A percentile compares a stretch with the other conserved stretches of the same genome.
These are phyloP conservation scores for Phallusia fumigata DNA, from an alignment of 23 tunicate genomes.

Conservation along the genomic window DNA sequence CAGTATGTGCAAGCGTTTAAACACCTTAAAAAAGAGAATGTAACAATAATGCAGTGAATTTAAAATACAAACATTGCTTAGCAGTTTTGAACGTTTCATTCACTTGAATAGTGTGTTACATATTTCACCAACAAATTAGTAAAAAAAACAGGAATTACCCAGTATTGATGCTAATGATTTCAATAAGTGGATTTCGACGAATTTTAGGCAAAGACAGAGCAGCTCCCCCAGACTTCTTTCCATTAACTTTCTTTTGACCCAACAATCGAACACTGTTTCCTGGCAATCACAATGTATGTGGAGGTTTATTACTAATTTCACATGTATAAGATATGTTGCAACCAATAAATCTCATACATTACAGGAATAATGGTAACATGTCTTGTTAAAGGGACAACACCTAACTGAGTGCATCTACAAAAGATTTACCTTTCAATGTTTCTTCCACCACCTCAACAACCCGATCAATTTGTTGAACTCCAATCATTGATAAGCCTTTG, in stretches of 20 bases:
- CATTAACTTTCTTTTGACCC: slow-evolving; percentile 78
- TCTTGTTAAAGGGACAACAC: too few species aligned
- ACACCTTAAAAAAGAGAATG: slow-evolving; percentile 40
- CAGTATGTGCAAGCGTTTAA: slow-evolving; percentile 97
- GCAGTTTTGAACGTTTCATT: too few species aligned
- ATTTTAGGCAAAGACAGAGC: slow-evolving; percentile 84
- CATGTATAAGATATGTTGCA: too few species aligned
- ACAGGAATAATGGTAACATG: too few species aligned
- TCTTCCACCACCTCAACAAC: slow-evolving; percentile 99
- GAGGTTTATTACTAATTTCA: too few species aligned
- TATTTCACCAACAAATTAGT: too few species aligned
- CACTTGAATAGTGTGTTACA: too few species aligned
- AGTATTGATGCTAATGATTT: slow-evolving; percentile 97
- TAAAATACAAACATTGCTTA: too few species aligned
- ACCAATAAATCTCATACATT: too few species aligned
- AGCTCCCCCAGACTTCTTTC: slow-evolving; percentile 88
- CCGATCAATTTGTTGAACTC: slow-evolving; percentile 98
- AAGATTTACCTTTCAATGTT: slow-evolving; percentile 74
- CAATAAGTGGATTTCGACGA: slow-evolving; percentile 94
- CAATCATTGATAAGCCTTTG: slow-evolving; percentile 90
- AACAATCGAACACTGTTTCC: slow-evolving; percentile 92
- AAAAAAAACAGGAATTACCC: slow-evolving; percentile 40
- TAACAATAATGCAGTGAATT: too few species aligned
- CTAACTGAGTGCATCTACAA: too few species aligned
- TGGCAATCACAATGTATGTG: background rate